Evolutionary conservation across 2,888 invertebrate genomes (phyloP).

Genomic region (Scaptomyza caliginosa): DNA sequence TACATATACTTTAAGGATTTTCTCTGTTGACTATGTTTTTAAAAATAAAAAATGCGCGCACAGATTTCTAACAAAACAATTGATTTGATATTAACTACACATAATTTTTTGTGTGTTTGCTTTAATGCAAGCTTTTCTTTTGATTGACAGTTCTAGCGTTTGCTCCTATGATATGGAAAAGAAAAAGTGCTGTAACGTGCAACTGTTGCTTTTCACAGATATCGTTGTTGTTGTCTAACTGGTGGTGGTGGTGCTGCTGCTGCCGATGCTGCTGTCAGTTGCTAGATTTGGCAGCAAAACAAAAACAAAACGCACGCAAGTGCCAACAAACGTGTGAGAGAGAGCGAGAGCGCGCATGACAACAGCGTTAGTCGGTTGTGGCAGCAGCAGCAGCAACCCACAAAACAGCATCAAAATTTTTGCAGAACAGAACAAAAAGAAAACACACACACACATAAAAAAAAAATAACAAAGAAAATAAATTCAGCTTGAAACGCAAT

Average conservation of each 20-base stretch:
- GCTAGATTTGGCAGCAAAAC: conserved; percentile 59
- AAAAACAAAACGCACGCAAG: conserved; percentile 59
- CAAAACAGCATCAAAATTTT: conserved; percentile 46
- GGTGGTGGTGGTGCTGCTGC: conserved; percentile 7
- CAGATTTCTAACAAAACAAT: conserved; percentile 31
- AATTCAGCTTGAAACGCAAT: conserved; percentile 30
- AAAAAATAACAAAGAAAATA: conserved; percentile 3
- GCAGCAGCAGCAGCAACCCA: conserved; percentile 25
- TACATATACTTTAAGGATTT: conserved; percentile 24
- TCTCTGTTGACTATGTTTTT: conserved; percentile 17
- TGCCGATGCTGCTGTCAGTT: conserved; percentile 4
- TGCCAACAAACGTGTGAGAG: conserved; percentile 25
- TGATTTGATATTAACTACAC: conserved; percentile 29
- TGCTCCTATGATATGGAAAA: not conserved
- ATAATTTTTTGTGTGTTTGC: conserved; percentile 20
- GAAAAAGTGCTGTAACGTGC: conserved; percentile 1
- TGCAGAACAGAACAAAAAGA: conserved; percentile 41
- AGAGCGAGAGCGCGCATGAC: conserved; percentile 62
- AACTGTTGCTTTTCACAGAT: conserved; percentile 46
- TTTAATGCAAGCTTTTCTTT: conserved; percentile 2
- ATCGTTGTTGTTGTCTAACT: conserved; percentile 6
- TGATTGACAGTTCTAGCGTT: conserved; percentile 36
- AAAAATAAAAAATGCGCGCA: conserved; percentile 35
- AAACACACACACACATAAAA: conserved; percentile 17
- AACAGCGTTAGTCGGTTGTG: conserved; percentile 30